Conservation (phyloP, 1,140 invertebrate genomes). For the Macrotrachela quadricornifera region DNA sequence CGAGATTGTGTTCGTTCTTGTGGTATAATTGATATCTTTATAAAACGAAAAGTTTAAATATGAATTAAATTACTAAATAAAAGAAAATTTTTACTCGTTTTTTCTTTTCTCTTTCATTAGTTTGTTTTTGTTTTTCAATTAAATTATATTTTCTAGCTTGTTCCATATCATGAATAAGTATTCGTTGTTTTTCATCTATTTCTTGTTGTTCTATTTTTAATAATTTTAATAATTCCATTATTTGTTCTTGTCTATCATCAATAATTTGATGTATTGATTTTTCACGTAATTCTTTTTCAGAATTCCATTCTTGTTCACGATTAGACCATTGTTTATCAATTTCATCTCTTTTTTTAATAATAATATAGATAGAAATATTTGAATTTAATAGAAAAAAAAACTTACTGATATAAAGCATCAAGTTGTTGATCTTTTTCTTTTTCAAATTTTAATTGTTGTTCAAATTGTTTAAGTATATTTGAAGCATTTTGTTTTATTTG, state of each 20-base stretch:
- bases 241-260: constrained; percentile 21
- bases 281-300: constrained; percentile 21
- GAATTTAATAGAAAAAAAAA: too few species aligned
- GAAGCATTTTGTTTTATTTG: constrained; percentile 23
- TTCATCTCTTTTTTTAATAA: constrained; percentile 23
- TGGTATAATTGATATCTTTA: too few species aligned
- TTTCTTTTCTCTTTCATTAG: too few species aligned
- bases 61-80: too few species aligned
- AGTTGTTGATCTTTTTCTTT: constrained; percentile 27
- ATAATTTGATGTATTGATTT: constrained; percentile 26
- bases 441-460: constrained; percentile 25
- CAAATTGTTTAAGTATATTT: constrained; percentile 28
- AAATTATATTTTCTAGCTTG: too few species aligned
- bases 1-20: too few species aligned
- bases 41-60: too few species aligned
- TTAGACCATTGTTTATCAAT: constrained; percentile 27
- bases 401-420: constrained; percentile 22
- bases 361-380: too few species aligned
- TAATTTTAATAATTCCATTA: constrained; percentile 18
- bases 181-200: too few species aligned
- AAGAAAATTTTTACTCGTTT: too few species aligned
- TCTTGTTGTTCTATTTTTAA: constrained; percentile 19
- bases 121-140: too few species aligned
- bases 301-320: constrained; percentile 25
- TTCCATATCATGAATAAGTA: too few species aligned